Conservation (phyloP, 2,797 vertebrate genomes). For the Acestrorhynchus altus region DNA sequence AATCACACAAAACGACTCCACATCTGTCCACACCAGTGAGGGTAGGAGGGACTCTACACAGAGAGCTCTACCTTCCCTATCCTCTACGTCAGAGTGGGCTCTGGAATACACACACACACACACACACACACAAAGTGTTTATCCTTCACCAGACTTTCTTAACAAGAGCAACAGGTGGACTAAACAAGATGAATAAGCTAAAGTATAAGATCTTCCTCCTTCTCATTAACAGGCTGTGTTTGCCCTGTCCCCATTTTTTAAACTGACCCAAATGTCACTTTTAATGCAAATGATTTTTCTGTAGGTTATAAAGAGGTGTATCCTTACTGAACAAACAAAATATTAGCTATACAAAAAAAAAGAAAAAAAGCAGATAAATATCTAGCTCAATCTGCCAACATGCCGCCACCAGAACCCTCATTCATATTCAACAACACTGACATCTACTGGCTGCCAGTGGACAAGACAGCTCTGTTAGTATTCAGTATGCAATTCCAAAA, state of each 20-base stretch:
- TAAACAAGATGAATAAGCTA: neutral
- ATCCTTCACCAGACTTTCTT: neutral
- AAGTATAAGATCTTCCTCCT: neutral
- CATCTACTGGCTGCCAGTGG: slow-evolving; percentile 37
- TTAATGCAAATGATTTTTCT: neutral
- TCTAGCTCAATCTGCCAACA: neutral
- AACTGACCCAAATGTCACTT: neutral
- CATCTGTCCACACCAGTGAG: slow-evolving; percentile 18
- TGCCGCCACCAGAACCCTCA: slow-evolving; percentile 11
- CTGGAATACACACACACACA: neutral
- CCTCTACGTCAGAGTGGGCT: slow-evolving; percentile 14
- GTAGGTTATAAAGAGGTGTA: no score
- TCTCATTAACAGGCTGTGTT: neutral
- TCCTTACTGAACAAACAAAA: no score
- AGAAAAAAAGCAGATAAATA: neutral
- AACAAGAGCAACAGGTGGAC: neutral
- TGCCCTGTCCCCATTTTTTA: neutral
- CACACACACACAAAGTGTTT: neutral
- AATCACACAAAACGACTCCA: slow-evolving; percentile 3
- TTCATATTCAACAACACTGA: slow-evolving; percentile 54
- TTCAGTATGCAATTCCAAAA: slow-evolving; percentile 22
- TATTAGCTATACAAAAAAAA: no score
- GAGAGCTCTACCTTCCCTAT: slow-evolving; percentile 5
- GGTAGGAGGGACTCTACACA: slow-evolving; percentile 7
- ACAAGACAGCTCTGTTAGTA: neutral